Base-by-base conservation (phyloP, 2,113 vertebrate genomes). In the Hypanus sabinus region DNA sequence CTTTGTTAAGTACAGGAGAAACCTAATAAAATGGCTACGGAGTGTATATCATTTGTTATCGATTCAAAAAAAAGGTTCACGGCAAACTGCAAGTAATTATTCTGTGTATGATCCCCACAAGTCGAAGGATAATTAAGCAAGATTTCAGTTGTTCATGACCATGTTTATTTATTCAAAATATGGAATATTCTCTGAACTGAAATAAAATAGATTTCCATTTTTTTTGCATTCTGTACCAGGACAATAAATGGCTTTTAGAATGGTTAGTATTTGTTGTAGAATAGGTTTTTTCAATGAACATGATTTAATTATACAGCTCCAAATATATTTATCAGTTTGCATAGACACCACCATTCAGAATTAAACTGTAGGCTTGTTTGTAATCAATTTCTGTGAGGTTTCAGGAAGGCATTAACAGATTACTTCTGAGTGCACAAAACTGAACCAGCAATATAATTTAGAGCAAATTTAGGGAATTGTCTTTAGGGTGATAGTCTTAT, bases 261-360 rank as follows among this genome's bases (percentile, higher is more conserved):
- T 68, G 30, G 33, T 90, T 90, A 16, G 14, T 33, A 90, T 33
- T 68, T 90, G 30, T 65, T 68, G 57, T 60, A 90, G 85, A 68
- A 20, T 20, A 68, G 6, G 18, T 90, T 65, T 36, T 20, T 33
- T 90, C 46, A 60, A 65, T 65, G 38, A 65, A 90, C 65, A 30
- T 68, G 30, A 68, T 90, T 90, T 68, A 90, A 90, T 90, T 90
- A 33, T 90, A n/a, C 60, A 65, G 60, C 85, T 90, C 30, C 9
- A n/a, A 30, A 90, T 33, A 68, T 33, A 90, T 65, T 68, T 33
- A 68, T 90, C 85, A 90, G 24, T 36, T 1, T 65, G n/a, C 57
- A 88, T 18, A 33, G 12, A 33, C 30, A 90, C 85, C 33, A 14
- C 9, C 85, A 90, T 20, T 33, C 57, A 65, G 60, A 90, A 90